Evolutionary conservation across 2,888 invertebrate genomes (phyloP).

Genomic region (Molorchus minor): DNA sequence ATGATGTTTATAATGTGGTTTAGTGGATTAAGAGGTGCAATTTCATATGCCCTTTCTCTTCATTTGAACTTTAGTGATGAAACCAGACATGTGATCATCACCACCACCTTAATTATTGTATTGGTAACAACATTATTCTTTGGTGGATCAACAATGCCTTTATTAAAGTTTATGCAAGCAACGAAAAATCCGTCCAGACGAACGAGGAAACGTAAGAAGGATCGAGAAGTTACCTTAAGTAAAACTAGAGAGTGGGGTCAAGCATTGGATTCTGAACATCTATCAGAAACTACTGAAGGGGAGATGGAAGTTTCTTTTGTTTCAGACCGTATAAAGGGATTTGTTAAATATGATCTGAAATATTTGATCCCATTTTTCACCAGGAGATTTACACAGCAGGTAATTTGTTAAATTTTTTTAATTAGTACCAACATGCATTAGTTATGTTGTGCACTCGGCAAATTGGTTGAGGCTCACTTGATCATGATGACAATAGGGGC

Average conservation of each 20-base stretch:
- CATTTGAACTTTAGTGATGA: conserved; percentile 95
- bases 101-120: conserved; percentile 97
- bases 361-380: conserved; percentile 98
- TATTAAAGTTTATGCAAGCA: conserved; percentile 90
- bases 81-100: conserved; percentile 95
- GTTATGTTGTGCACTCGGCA: no score
- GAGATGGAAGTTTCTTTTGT: conserved; percentile 89
- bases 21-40: conserved; percentile 94
- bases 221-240: conserved; percentile 90
- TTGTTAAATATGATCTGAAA: conserved; percentile 90
- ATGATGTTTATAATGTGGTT: conserved; percentile 99
- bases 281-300: conserved; percentile 93
- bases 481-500: no score
- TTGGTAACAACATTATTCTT: conserved; percentile 94
- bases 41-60: conserved; percentile 96
- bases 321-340: conserved; percentile 83
- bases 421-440: no score
- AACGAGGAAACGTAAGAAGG: conserved; percentile 64
- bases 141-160: conserved; percentile 97
- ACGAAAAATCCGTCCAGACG: conserved; percentile 67
- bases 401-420: conserved; percentile 56
- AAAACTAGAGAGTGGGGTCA: conserved; percentile 99
- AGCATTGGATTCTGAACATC: conserved; percentile 91
- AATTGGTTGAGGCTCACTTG: no score
- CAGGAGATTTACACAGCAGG: conserved; percentile 92